phyloP scores from a whole-genome alignment of 2,888 invertebrate species.

The Octonoba sinensis region DNA sequence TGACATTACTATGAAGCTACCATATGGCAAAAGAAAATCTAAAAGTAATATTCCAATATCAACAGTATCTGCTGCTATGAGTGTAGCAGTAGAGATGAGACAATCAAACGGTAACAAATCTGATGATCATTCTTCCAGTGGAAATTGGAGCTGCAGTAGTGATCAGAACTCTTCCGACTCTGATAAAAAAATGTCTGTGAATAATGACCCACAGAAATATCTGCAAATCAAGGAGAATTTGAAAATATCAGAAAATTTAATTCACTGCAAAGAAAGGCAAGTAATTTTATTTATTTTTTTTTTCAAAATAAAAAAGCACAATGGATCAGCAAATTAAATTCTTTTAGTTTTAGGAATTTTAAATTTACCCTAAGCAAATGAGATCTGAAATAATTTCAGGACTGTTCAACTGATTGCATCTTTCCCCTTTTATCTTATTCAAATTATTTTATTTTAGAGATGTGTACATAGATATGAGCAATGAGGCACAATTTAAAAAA shows the following conservation, averaged over 20 bases:
- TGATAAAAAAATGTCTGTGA: conserved; percentile 1
- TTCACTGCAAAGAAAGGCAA: conserved; percentile 31
- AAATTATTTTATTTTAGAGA: too few species aligned
- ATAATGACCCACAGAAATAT: background rate
- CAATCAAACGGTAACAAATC: conserved; percentile 41
- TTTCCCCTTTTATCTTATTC: too few species aligned
- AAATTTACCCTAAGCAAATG: background rate
- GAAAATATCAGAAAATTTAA: conserved; percentile 25
- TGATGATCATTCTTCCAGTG: conserved; percentile 83
- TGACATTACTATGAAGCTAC: conserved; percentile 8
- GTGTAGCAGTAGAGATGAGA: conserved; percentile 80
- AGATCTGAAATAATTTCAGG: background rate
- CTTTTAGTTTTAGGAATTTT: conserved; percentile 5
- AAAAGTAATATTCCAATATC: conserved; percentile 65
- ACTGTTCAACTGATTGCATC: too few species aligned
- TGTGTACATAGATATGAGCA: too few species aligned
- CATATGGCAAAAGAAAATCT: conserved; percentile 35
- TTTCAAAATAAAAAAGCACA: background rate
- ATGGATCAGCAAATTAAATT: background rate
- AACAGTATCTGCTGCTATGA: conserved; percentile 75
- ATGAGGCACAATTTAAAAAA: too few species aligned
- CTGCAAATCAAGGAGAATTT: background rate
- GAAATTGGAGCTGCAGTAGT: conserved; percentile 94
- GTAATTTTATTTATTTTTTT: background rate
- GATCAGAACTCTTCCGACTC: conserved; percentile 40